Percentiles rank a stretch among this genome's conserved stretches.
phyloP scores from a whole-genome alignment of 2,888 invertebrate species.

The Enoplolaimus lenunculus region DNA sequence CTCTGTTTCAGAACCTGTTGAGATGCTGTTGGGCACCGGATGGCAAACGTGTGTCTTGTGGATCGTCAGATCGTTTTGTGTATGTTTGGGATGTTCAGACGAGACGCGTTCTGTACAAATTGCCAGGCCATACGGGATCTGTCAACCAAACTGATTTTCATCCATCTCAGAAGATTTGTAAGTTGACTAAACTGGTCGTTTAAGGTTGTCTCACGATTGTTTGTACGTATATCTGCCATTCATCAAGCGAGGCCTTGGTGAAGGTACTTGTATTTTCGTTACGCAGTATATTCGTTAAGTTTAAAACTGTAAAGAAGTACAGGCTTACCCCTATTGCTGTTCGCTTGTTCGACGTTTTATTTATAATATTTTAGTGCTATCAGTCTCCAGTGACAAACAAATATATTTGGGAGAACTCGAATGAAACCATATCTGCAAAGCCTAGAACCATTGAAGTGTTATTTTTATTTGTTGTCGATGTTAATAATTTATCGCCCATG shows the following conservation, averaged over 20 bases:
- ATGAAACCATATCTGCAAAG: neutral
- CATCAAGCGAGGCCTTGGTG: too few species aligned
- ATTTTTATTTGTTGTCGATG: too few species aligned
- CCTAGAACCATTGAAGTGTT: too few species aligned
- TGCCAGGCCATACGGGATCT: conserved; percentile 93
- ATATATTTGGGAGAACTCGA: conserved; percentile 90
- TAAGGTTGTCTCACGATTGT: too few species aligned
- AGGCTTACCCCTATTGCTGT: too few species aligned
- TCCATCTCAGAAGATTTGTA: conserved; percentile 71
- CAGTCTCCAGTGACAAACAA: conserved; percentile 86
- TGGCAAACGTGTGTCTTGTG: conserved; percentile 74
- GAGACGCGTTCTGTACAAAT: conserved; percentile 75
- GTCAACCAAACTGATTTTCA: conserved; percentile 94
- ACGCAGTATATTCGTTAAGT: too few species aligned
- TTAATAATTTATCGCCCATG: too few species aligned
- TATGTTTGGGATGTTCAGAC: conserved; percentile 94
- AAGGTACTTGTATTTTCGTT: too few species aligned
- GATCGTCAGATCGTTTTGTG: conserved; percentile 84
- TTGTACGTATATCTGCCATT: too few species aligned
- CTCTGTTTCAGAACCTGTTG: conserved; percentile 57
- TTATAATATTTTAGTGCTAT: conserved; percentile 54
- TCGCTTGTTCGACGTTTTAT: too few species aligned
- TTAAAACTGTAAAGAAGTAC: too few species aligned
- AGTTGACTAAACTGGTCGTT: too few species aligned
- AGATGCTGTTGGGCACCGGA: conserved; percentile 84